Conservation (phyloP, 2,113 vertebrate species). For the Sorex araneus region DNA sequence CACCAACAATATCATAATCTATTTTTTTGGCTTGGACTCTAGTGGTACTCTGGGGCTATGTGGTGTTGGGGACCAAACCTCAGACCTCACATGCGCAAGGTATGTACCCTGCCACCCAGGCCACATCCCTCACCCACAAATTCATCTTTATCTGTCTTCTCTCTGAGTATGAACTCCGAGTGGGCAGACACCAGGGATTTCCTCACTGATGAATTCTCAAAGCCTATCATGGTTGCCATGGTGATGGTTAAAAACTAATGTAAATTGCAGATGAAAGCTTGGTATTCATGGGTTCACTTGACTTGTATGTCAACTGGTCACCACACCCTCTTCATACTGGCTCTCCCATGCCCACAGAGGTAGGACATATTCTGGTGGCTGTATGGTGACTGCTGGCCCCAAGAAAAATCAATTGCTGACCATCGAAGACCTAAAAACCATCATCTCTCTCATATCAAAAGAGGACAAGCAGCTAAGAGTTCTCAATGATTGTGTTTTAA, state of each 20-base stretch:
- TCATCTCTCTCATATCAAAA: background rate
- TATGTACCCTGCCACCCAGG: too few relatives aligned
- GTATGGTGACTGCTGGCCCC: background rate
- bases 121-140: too few relatives aligned
- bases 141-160: constrained; percentile 4
- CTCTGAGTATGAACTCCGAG: constrained; percentile 23
- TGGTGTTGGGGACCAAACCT: too few relatives aligned
- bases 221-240: background rate
- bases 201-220: constrained; percentile 15
- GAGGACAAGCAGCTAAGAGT: background rate
- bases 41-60: too few relatives aligned
- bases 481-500: too few relatives aligned
- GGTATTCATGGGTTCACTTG: background rate
- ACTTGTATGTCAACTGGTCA: background rate
- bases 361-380: background rate
- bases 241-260: background rate
- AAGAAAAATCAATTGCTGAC: background rate
- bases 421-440: background rate
- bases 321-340: background rate
- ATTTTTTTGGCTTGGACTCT: background rate
- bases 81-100: too few relatives aligned
- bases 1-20: background rate
- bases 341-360: background rate
- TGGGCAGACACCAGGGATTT: background rate
- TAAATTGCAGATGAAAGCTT: background rate